Conservation (phyloP, 2,888 invertebrate genomes). For the Napeogenes sylphis region DNA sequence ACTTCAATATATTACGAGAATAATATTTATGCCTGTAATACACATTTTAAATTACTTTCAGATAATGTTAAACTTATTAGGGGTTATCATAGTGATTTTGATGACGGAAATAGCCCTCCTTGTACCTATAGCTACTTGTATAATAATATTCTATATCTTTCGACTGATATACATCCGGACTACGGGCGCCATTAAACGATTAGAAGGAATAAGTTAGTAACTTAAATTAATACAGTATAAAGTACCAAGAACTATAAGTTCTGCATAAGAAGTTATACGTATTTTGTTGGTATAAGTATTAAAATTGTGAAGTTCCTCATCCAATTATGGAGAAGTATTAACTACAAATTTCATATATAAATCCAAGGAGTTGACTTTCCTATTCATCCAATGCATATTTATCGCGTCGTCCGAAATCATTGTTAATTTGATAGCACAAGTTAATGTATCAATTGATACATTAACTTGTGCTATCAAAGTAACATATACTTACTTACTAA, state of each 20-base stretch:
- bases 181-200: slow-evolving; percentile 82
- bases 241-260: neutral
- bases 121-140: slow-evolving; percentile 75
- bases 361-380: too few relatives aligned
- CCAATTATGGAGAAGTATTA: too few relatives aligned
- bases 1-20: slow-evolving; percentile 3
- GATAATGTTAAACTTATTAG: slow-evolving; percentile 85
- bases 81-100: slow-evolving; percentile 86
- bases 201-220: slow-evolving; percentile 81
- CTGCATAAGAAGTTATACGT: neutral
- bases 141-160: slow-evolving; percentile 79
- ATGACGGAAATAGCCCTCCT: slow-evolving; percentile 74
- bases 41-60: slow-evolving; percentile 55
- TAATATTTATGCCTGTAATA: neutral
- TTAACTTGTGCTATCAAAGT: neutral
- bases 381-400: too few relatives aligned
- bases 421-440: too few relatives aligned
- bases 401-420: too few relatives aligned
- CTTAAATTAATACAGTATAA: neutral
- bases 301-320: too few relatives aligned
- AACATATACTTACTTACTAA: too few relatives aligned
- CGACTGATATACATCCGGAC: slow-evolving; percentile 82
- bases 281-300: too few relatives aligned
- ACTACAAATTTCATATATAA: too few relatives aligned
- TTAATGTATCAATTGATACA: too few relatives aligned